Evolutionary conservation across 2,113 vertebrate genomes (phyloP), one percentile per base, ranked within the genome.

Genomic region (Ailuropoda melanoleuca): DNA sequence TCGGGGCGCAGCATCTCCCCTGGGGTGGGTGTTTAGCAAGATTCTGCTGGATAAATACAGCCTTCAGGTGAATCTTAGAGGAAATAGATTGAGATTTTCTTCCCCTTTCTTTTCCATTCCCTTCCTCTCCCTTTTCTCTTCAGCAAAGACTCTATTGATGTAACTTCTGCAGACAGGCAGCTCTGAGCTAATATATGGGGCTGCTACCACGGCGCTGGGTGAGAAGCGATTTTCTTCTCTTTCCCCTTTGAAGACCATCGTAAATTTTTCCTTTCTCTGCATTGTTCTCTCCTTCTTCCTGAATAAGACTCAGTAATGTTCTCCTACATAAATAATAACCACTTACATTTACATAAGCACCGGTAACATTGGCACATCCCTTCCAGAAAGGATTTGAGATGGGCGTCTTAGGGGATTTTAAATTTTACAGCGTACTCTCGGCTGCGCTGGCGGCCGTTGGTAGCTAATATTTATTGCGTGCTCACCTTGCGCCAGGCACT

Each of bases 271-370:
- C 95, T 96, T 95, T 75, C 81, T 84, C 60, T 70, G 34, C 26
- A 62, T 78, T 93, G 88, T 95, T 93, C 90, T 85, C 81, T 95
- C 88, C 37, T 87, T 97, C 96, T 97, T 97, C 97, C 96, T 98
- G 98, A 50, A 78, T 95, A 85, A 97, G 74, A 74, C 70, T 83
- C 93, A 91, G 90, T 95, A 94, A 93, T 97, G 96, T 83, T 94
- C 96, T 98, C 88, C 90, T 98, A 94, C 97, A 98, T 98, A 97
- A 98, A 98, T 97, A 98, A 98, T 97, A 97, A 95, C 95, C 93
- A 94, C 96, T 97, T 97, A 97, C 95, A 97, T 97, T 98, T 96
- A 97, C 95, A 97, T 95, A 97, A 97, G 88, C 95, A 90, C 77
- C 9, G 0, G 70, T 92, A 90, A 96, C 95, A 50, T 6, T 64